Conservation (phyloP, 2,113 vertebrate species). For the Scartelaos histophorus region DNA sequence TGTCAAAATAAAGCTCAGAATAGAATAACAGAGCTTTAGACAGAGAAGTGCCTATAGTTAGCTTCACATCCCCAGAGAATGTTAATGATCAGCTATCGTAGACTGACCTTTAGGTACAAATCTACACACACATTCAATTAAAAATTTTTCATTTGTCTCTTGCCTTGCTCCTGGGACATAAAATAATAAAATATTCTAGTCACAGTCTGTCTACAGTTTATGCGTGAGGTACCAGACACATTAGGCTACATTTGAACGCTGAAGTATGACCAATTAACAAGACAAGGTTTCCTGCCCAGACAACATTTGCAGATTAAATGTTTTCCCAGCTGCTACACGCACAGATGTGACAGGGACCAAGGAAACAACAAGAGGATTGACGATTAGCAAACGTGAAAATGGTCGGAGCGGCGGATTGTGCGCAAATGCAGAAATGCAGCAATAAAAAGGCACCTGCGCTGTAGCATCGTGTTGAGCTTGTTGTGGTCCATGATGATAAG, state of each 20-base stretch:
- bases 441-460: conserved; percentile 78
- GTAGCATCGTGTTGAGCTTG: conserved; percentile 79
- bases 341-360: conserved; percentile 26
- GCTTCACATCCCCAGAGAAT: no score
- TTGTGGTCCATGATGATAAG: conserved; percentile 79
- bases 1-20: no score
- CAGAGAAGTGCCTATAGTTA: no score
- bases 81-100: no score
- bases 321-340: conserved; percentile 33
- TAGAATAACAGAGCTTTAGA: no score
- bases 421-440: neutral
- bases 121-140: neutral
- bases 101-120: neutral
- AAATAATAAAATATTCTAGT: conserved; percentile 12
- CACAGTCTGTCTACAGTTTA: conserved; percentile 15
- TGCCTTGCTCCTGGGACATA: conserved; percentile 25
- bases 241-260: conserved; percentile 40
- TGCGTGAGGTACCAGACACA: conserved; percentile 28
- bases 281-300: conserved; percentile 33
- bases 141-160: conserved; percentile 8
- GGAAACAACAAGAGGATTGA: conserved; percentile 29
- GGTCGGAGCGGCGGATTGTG: conserved; percentile 15
- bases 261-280: conserved; percentile 61
- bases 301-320: conserved; percentile 53
- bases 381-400: neutral